Percentiles rank a stretch among this genome's conserved stretches.
Evolutionary conservation across 1,140 invertebrate species (phyloP).

Genomic region (Atta texana): DNA sequence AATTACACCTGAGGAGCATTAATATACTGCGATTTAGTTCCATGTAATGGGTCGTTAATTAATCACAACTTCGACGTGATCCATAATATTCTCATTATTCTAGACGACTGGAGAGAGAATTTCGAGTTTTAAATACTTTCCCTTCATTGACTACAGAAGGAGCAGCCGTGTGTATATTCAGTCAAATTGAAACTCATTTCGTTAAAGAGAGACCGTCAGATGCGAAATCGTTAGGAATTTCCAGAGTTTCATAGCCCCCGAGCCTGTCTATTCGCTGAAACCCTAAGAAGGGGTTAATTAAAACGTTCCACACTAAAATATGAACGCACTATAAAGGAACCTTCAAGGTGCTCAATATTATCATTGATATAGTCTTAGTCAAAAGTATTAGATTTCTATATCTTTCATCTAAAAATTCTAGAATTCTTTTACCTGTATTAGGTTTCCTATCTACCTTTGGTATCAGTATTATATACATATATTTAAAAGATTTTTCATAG

Average conservation of each 20-base stretch:
- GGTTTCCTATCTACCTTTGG: too few species aligned
- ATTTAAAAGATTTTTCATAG: too few species aligned
- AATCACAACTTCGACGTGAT: constrained; percentile 53
- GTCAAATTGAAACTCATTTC: constrained; percentile 74
- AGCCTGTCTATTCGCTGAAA: constrained; percentile 47
- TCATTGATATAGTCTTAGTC: not conserved
- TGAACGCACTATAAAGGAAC: constrained; percentile 40
- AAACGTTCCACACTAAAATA: constrained; percentile 65
- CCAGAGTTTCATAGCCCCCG: constrained; percentile 57
- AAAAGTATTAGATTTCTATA: too few species aligned
- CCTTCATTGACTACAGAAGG: not conserved
- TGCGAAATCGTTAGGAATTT: constrained; percentile 55
- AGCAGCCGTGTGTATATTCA: constrained; percentile 30
- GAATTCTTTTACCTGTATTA: too few species aligned
- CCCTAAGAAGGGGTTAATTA: constrained; percentile 68
- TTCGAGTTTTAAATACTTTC: constrained; percentile 55
- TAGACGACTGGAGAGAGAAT: constrained; percentile 33
- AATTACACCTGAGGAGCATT: constrained; percentile 48
- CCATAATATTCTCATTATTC: constrained; percentile 62
- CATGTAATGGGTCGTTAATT: constrained; percentile 49
- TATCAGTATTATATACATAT: too few species aligned
- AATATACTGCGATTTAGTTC: constrained; percentile 41
- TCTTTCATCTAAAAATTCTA: too few species aligned
- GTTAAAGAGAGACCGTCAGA: constrained; percentile 67
- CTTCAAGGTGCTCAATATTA: constrained; percentile 16